Evolutionary conservation across 2,113 vertebrate genomes (phyloP), one percentile per base, ranked within the genome.

Genomic region (Syngnathus floridae): DNA sequence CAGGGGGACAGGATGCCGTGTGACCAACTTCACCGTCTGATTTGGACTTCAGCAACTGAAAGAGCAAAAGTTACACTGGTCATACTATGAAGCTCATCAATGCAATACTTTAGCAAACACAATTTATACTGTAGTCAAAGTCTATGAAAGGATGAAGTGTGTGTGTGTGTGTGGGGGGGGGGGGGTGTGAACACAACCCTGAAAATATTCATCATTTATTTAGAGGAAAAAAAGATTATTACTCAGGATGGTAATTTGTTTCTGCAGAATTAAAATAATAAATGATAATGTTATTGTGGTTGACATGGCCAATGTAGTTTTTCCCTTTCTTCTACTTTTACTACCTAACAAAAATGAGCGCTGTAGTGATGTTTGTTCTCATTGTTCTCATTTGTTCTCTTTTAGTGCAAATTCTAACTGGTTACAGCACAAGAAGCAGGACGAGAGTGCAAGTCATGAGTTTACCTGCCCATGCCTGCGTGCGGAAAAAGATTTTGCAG

Each of bases 381-480:
- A n/a, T 5, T 3, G 46, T 38, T 6, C 37, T 38, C 22, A 22
- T 22, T 22, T 17, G 45, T 3, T 19, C 17, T 16, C 45, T 48
- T 7, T 48, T 48, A 4, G 45, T 17, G 45, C 16, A 6, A 0
- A 48, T 48, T 48, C 16, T 48, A 19, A 5, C 9, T 21, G 58
- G 17, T 12, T 17, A 36, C 41, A 72, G 43, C 69, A 58, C 7
- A 14, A 14, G 22, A 63, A 40, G 36, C 64, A 63, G 62, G 31
- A 12, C 60, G 43, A 2, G 51, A 65, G 77, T 67, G 19, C 45
- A 14, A 22, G 22, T 51, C 46, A 13, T 37, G 69, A 54, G 21
- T 83, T 95, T 95, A 96, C 95, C 95, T 98, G 93, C 73, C 88
- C 77, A 45, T 90, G 90, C 81, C 92, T 92, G 81, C 92, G 92